Percentiles rank a stretch among this genome's conserved stretches.
phyloP scores from a whole-genome alignment of 2,113 vertebrate genomes.

The Ailurus styani region DNA sequence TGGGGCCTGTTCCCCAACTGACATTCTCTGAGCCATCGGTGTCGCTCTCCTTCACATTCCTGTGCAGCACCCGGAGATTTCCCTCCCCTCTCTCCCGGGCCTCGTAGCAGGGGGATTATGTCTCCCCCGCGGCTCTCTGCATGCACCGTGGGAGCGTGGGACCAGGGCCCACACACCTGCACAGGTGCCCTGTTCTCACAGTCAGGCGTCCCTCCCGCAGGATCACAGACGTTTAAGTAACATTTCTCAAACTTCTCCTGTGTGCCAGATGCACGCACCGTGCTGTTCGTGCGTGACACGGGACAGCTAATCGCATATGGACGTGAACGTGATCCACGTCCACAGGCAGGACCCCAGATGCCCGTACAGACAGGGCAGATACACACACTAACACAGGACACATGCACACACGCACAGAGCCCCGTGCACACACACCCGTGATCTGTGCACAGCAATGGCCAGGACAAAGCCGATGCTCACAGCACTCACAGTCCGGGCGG shows the following conservation, averaged over 20 bases:
- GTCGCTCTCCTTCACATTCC: accelerated
- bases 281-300: too few species aligned
- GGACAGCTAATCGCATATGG: too few species aligned
- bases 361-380: accelerated
- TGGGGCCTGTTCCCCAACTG: not conserved
- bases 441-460: accelerated
- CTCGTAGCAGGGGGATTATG: accelerated
- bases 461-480: not conserved
- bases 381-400: too few species aligned
- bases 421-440: too few species aligned
- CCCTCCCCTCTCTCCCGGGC: not conserved
- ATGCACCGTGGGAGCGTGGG: accelerated
- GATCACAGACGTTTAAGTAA: not conserved
- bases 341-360: not conserved
- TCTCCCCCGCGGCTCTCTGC: not conserved
- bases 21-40: not conserved
- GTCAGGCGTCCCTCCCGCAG: not conserved
- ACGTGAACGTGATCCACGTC: accelerated
- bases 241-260: not conserved
- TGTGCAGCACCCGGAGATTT: not conserved
- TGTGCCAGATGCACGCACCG: too few species aligned
- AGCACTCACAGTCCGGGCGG: not conserved
- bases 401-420: accelerated
- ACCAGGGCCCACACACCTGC: not conserved
- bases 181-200: accelerated